Evolutionary conservation across 1,140 invertebrate genomes (phyloP), one percentile per base, ranked within the genome.

Genomic region (Drosophila navojoa): DNA sequence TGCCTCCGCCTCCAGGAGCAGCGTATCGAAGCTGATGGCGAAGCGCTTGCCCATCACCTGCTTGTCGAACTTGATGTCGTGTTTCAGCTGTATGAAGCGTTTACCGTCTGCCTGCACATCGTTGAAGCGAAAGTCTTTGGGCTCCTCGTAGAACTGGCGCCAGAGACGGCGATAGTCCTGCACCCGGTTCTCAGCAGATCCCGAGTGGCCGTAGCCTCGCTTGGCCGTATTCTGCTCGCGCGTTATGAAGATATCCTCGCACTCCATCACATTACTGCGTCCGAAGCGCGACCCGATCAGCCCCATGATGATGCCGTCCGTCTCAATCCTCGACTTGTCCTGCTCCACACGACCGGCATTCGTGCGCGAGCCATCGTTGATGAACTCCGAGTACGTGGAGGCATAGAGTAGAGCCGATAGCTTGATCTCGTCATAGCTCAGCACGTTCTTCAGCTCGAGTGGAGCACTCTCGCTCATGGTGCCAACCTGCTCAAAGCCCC

Each of bases 341-440:
- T 0, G 47, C 3, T 87, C 77, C 4, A 93, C 92, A 3, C 90
- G 69, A 2, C 94, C 95, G 38, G 71, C 76, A 80, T 95, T 95
- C 3, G 91, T 77, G 11, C 94, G 91, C 3, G 92, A 78, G 0
- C 95, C 95, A 69, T 94, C 91, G 69, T 95, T 95, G 42, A 95
- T 94, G 75, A 95, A 95, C 70, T 94, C 94, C 2, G 94, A 94
- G 62, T 93, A 92, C 0, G 94, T 94, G 6, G 95, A 94, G 1
- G 94, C 92, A 44, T 93, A 93, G 27, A 95, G 92, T 80, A 95
- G 92, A 0, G 95, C 93, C 0, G 95, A 93, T 5, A 95, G 62
- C 81, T 91, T 91, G 13, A 91, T 78, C 55, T 91, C 90, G 42
- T 91, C 87, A 61, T 91, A 91, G 57, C 90, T 90, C 1, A 91